These are phyloP conservation scores for Ruditapes philippinarum DNA, from an alignment of 1,140 invertebrate species.

Conservation along the genomic window DNA sequence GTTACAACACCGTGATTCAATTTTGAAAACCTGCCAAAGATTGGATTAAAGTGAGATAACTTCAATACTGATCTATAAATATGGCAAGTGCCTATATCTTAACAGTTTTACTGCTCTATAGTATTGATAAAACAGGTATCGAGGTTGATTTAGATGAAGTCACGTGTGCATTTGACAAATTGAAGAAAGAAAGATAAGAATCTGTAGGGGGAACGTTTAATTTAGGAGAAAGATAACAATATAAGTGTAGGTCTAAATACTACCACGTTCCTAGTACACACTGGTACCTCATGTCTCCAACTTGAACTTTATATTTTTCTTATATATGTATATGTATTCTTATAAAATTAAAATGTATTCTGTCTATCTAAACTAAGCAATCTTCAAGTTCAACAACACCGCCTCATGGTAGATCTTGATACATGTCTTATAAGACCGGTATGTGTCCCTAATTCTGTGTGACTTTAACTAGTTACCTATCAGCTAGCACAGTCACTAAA, in stretches of 20 bases:
- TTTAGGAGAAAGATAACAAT: not conserved
- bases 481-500: no score
- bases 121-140: not conserved
- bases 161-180: not conserved
- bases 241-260: not conserved
- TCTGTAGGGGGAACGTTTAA: not conserved
- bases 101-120: not conserved
- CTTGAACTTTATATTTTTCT: no score
- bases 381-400: no score
- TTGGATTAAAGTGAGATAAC: conserved; percentile 11
- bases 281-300: no score
- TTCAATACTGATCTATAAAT: not conserved
- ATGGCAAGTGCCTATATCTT: not conserved
- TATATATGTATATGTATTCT: no score
- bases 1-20: not conserved
- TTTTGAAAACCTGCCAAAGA: conserved; percentile 21
- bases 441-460: no score
- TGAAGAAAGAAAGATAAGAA: not conserved
- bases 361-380: no score
- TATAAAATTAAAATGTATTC: no score
- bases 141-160: not conserved
- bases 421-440: no score
- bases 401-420: no score
- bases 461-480: no score
- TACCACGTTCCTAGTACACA: no score